Base-by-base conservation (phyloP, 1,140 invertebrate genomes). In the Heterodera schachtii region DNA sequence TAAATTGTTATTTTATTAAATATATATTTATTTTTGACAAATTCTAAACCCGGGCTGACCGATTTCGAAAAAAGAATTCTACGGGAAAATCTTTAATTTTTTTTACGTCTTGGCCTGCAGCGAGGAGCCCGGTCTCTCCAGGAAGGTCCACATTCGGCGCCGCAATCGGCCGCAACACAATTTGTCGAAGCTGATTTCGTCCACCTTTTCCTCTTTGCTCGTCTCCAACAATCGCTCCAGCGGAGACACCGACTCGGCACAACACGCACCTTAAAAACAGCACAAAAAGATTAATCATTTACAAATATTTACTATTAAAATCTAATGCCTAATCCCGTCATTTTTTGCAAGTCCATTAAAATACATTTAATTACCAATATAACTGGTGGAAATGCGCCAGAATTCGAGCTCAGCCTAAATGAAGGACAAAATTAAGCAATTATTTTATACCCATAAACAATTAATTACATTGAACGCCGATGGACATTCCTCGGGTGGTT, bases 81-180 rank as follows among this genome's bases (percentile, higher is more conserved):
- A 31, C 1, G 31, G 31, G 31, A 31, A 31, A 31, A 31, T 73
- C 8, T 21, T 46, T 16, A 9, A 46, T 43, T 44, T n/a, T 1
- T 5, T 74, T 19, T 47, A 47, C 44, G 46, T 46, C 57, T 66
- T 90, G 44, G 88, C 88, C 78, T 89, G 88, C 66, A 86, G 83
- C 43, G 88, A 89, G n/a, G 88, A 90, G 3, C 88, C 88, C 13
- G 87, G 87, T 49, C 87, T 79, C 74, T 90, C 88, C 31, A 89
- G 78, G 79, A 89, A 89, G 31, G 88, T 89, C 88, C 88, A 89
- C 88, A 89, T 89, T 52, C 88, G 60, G 71, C 88, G 76, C 44
- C 88, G 49, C 64, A 89, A 74, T 74, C 88, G 83, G 19, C 88
- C 88, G 75, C 84, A 87, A 67, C 82, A 81, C 67, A 89, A 67